phyloP scores from a whole-genome alignment of 2,888 invertebrate genomes.

The Pseudeuparius sepicola region DNA sequence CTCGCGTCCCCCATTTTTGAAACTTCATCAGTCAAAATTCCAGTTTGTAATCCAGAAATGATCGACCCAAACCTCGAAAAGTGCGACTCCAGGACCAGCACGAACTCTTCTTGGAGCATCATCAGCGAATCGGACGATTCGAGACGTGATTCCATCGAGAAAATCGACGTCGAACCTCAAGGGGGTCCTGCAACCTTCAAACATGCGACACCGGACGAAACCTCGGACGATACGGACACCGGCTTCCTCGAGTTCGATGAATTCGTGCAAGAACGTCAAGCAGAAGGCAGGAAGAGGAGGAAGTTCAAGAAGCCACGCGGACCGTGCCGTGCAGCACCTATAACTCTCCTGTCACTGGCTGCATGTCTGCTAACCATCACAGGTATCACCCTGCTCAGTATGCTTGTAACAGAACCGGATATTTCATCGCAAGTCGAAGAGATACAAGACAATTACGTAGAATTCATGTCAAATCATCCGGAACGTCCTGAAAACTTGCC shows the following conservation, averaged over 20 bases:
- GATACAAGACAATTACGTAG: constrained; percentile 5
- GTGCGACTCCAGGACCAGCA: constrained; percentile 29
- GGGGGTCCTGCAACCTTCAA: too few relatives aligned
- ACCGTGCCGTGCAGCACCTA: constrained; percentile 16
- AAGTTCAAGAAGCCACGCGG: constrained; percentile 5
- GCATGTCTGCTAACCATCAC: constrained; percentile 30
- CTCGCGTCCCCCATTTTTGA: too few relatives aligned
- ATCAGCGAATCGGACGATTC: constrained; percentile 17
- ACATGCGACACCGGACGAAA: too few relatives aligned
- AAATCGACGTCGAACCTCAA: constrained; percentile 11
- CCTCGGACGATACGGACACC: constrained; percentile 1
- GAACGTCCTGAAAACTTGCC: constrained; percentile 10
- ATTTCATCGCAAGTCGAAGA: too few relatives aligned
- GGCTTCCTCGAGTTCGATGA: constrained; percentile 12
- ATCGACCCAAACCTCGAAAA: constrained; percentile 20
- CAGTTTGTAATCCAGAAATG: too few relatives aligned
- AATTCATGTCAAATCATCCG: constrained; percentile 4
- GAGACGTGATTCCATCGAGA: constrained; percentile 15
- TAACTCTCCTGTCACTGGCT: constrained; percentile 26
- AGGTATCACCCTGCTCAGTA: constrained; percentile 29
- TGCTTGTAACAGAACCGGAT: constrained; percentile 26
- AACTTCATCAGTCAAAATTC: too few relatives aligned
- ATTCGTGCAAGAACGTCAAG: constrained; percentile 5
- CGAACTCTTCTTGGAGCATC: constrained; percentile 32
- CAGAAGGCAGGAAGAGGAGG: constrained; percentile 2